Conservation (phyloP, 2,797 vertebrate species). For the Psittacula echo region DNA sequence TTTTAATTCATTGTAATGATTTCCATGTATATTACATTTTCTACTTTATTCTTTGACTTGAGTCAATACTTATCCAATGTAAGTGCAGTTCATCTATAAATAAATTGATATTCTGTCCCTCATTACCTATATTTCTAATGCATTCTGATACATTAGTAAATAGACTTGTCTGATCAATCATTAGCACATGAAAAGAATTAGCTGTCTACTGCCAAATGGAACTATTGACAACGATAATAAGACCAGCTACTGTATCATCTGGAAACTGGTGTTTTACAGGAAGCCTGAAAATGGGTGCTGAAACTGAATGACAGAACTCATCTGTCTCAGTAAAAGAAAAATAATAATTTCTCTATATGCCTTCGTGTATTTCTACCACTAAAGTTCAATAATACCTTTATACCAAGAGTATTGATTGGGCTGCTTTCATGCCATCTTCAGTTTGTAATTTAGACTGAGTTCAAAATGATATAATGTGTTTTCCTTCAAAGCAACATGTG, state of each 20-base stretch:
- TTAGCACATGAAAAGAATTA: constrained; percentile 87
- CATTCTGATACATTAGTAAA: constrained; percentile 93
- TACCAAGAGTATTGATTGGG: not conserved
- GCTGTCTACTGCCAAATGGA: constrained; percentile 93
- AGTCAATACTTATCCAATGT: constrained; percentile 96
- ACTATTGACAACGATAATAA: constrained; percentile 98
- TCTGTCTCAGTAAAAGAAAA: constrained; percentile 49
- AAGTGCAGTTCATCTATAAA: constrained; percentile 99
- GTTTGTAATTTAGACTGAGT: constrained; percentile 1
- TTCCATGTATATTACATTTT: constrained; percentile 96
- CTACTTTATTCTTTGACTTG: constrained; percentile 93
- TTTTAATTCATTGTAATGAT: constrained; percentile 83
- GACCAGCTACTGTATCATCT: constrained; percentile 75
- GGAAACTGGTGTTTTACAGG: constrained; percentile 65
- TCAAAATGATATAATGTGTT: not conserved
- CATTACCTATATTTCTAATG: constrained; percentile 99
- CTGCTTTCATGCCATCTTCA: constrained; percentile 45
- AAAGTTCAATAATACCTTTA: constrained; percentile 12
- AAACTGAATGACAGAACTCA: constrained; percentile 63
- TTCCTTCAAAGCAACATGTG: constrained; percentile 5
- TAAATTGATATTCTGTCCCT: constrained; percentile 99
- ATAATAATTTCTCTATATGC: constrained; percentile 39
- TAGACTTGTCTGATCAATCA: constrained; percentile 91
- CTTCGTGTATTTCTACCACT: not conserved
- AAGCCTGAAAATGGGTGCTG: constrained; percentile 48